Evolutionary conservation across 2,888 invertebrate genomes (phyloP).

Genomic region (Tachina lurida): DNA sequence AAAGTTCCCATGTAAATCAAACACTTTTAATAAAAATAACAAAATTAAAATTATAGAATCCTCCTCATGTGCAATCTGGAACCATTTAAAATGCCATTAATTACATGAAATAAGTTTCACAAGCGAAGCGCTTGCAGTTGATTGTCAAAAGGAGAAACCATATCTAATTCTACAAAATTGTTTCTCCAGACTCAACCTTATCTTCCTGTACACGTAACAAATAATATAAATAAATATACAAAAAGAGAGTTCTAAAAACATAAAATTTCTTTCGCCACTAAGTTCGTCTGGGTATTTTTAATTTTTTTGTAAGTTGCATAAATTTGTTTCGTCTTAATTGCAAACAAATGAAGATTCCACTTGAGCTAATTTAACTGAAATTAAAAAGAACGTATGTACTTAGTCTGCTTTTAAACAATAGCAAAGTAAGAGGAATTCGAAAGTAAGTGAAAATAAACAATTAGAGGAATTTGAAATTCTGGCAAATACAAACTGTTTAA

Average conservation of each 20-base stretch:
- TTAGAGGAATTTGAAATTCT: conserved; percentile 40
- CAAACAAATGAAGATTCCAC: conserved; percentile 65
- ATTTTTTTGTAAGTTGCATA: conserved; percentile 24
- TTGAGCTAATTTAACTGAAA: conserved; percentile 71
- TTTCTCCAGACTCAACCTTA: neutral
- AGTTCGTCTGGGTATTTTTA: neutral
- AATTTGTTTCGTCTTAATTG: conserved; percentile 63
- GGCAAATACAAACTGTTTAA: conserved; percentile 75
- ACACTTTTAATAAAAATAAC: neutral
- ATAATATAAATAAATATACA: neutral
- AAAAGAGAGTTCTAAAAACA: neutral
- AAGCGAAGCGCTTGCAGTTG: conserved; percentile 77
- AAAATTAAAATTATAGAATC: too few relatives aligned
- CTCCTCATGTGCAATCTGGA: conserved; percentile 52
- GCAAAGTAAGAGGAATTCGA: conserved; percentile 29
- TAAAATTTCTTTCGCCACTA: conserved; percentile 34
- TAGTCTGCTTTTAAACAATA: neutral
- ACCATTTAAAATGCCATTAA: conserved; percentile 82
- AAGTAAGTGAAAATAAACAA: conserved; percentile 56
- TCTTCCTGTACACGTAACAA: neutral
- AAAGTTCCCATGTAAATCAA: too few relatives aligned
- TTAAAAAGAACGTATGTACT: conserved; percentile 49
- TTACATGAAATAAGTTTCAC: conserved; percentile 74
- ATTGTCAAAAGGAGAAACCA: conserved; percentile 55
- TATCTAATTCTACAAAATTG: conserved; percentile 14